Evolutionary conservation across 2,888 invertebrate genomes (phyloP), one percentile per base, ranked within the genome.

Genomic region (Pyrochroa serraticornis): DNA sequence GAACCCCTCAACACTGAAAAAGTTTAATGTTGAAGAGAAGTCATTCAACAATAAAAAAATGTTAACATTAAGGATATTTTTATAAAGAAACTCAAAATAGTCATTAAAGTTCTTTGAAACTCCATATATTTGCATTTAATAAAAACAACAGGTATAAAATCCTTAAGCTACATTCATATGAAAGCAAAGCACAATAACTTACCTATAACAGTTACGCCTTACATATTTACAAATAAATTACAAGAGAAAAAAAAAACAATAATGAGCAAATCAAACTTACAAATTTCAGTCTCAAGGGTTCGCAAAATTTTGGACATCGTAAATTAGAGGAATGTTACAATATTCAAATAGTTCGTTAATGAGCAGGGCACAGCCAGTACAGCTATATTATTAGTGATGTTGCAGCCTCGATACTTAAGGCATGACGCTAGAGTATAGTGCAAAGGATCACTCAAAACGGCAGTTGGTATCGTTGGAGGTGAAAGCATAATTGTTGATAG

Each of bases 1-100:
- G 92, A 80, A 67, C 75, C 77, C n/a, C 66, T 77, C 56, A 70
- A 52, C 42, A 71, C 68, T 41, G 52, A 60, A 36, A 44, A 22
- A 36, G 55, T 31, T 49, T 48, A 30, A 57, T 45, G 57, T 64
- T 9, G 12, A n/a, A 47, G 30, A 47, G 13, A 36, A 14, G 10
- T 3, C 10, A 8, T 47, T 9, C 13, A 30, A 45, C 13, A 32
- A 6, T 9, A 6, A 3, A 35, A n/a, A n/a, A 35, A 35, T 5
- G 22, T 35, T 35, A 35, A 35, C 6, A 3, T 35, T 35, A 22
- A 22, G 22, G 22, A 22, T 3, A 22, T 22, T 22, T 22, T 22
- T 22, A 22, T 22, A 22, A 22, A 3, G 3, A 22, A 22, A 22
- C 22, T 22, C 2, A 22, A 22, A n/a, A n/a, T n/a, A n/a, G 22